A percentile compares a stretch with the other conserved stretches of the same genome.
Conservation (phyloP, 2,113 vertebrate genomes). For the Geothlypis trichas region DNA sequence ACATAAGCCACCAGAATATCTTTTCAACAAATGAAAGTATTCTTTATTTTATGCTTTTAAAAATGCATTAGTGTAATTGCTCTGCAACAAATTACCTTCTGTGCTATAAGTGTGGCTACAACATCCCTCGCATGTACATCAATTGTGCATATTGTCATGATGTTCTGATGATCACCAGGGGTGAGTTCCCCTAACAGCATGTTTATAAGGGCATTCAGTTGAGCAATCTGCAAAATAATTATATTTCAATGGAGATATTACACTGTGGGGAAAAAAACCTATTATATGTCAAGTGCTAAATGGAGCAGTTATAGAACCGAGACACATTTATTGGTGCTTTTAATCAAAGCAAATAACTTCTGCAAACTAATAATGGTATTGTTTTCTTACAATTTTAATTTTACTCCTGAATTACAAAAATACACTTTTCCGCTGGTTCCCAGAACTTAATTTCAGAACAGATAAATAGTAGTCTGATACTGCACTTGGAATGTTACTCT, state of each 20-base stretch:
- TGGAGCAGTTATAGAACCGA: conserved; percentile 73
- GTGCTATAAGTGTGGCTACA: conserved; percentile 83
- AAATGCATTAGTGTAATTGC: conserved; percentile 98
- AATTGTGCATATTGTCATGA: conserved; percentile 87
- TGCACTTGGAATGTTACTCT: neutral
- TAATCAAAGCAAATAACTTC: conserved; percentile 81
- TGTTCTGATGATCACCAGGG: conserved; percentile 88
- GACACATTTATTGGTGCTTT: conserved; percentile 77
- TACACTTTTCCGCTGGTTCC: conserved; percentile 58
- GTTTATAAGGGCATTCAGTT: conserved; percentile 91
- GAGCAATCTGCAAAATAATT: conserved; percentile 91
- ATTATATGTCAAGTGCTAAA: conserved; percentile 80
- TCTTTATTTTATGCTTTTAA: conserved; percentile 89
- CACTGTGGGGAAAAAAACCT: conserved; percentile 64
- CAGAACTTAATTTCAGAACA: conserved; percentile 45
- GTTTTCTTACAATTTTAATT: conserved; percentile 72
- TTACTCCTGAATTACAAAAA: conserved; percentile 74
- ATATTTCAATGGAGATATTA: conserved; percentile 85
- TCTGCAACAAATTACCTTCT: conserved; percentile 91
- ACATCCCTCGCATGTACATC: conserved; percentile 87
- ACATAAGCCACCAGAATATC: conserved; percentile 84
- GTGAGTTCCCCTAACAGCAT: conserved; percentile 89
- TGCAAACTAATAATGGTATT: conserved; percentile 69
- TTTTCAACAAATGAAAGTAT: conserved; percentile 85
- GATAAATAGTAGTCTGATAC: neutral